Conservation (phyloP, 2,113 vertebrate species). For the Chrysochloris asiatica region DNA sequence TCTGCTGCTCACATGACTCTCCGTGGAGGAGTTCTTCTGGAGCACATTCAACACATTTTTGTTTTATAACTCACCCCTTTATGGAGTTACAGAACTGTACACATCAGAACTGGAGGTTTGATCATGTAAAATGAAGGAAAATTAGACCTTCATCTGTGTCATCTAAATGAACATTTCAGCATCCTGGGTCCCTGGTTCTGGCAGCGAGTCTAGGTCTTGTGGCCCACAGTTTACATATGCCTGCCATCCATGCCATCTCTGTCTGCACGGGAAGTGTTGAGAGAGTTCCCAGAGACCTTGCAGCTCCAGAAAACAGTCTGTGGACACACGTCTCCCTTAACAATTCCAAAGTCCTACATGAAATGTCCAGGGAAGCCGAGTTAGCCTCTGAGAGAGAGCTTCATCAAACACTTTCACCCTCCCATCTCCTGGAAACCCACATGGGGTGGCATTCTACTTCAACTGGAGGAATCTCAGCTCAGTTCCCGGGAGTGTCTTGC, state of each 20-base stretch:
- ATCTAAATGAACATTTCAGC: not conserved
- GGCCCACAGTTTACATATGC: not conserved
- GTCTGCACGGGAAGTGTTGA: fast-evolving
- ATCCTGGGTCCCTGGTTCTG: not conserved
- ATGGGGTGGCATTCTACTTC: fast-evolving
- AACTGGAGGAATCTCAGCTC: not conserved
- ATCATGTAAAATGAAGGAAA: not conserved
- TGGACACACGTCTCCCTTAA: not conserved
- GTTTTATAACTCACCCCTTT: not conserved
- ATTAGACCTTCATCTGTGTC: not conserved
- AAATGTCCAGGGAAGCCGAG: fast-evolving
- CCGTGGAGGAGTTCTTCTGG: constrained; percentile 72
- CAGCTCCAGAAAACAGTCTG: not conserved
- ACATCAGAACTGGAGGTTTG: not conserved
- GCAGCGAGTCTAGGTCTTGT: fast-evolving
- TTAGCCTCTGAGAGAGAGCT: fast-evolving
- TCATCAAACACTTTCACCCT: fast-evolving
- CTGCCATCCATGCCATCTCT: not conserved
- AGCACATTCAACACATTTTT: constrained; percentile 65
- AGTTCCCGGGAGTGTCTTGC: not conserved
- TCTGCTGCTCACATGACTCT: not conserved
- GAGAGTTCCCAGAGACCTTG: not conserved
- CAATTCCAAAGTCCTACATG: not conserved
- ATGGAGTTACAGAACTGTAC: not conserved
- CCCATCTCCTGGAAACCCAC: fast-evolving